phyloP scores from a whole-genome alignment of 2,888 invertebrate species.

The Cybosia mesomella region DNA sequence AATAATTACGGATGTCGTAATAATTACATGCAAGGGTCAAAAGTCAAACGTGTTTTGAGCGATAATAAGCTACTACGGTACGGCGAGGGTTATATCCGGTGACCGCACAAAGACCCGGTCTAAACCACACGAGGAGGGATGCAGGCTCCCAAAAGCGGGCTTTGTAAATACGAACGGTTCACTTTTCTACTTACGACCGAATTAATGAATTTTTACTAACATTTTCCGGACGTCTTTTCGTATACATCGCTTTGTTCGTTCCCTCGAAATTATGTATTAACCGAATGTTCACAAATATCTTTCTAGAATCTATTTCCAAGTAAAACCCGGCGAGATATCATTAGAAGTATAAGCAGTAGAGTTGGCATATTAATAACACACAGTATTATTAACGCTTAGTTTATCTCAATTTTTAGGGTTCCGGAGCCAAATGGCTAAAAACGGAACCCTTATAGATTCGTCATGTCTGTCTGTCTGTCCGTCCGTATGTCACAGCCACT shows the following conservation, averaged over 20 bases:
- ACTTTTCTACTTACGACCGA: constrained; percentile 53
- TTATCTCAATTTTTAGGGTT: too few relatives aligned
- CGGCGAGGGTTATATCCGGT: constrained; percentile 55
- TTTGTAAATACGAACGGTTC: constrained; percentile 40
- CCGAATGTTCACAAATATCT: neutral
- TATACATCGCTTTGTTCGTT: constrained; percentile 20
- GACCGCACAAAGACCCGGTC: constrained; percentile 60
- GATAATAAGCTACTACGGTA: constrained; percentile 59
- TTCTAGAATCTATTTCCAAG: neutral
- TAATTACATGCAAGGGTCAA: constrained; percentile 59
- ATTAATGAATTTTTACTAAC: constrained; percentile 65
- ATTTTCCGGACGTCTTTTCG: constrained; percentile 54
- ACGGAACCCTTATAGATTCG: too few relatives aligned
- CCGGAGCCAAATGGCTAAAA: too few relatives aligned
- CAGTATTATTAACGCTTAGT: neutral
- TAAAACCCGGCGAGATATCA: neutral
- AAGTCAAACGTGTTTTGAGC: constrained; percentile 65
- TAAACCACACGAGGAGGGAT: constrained; percentile 64
- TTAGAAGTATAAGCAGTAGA: neutral
- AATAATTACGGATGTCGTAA: constrained; percentile 54
- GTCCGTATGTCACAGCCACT: too few relatives aligned
- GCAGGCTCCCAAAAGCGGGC: constrained; percentile 25
- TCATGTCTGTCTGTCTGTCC: too few relatives aligned
- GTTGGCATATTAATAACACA: neutral
- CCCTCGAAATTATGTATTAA: neutral